phyloP scores from a whole-genome alignment of 2,113 vertebrate species.

The Poicephalus meyeri region DNA sequence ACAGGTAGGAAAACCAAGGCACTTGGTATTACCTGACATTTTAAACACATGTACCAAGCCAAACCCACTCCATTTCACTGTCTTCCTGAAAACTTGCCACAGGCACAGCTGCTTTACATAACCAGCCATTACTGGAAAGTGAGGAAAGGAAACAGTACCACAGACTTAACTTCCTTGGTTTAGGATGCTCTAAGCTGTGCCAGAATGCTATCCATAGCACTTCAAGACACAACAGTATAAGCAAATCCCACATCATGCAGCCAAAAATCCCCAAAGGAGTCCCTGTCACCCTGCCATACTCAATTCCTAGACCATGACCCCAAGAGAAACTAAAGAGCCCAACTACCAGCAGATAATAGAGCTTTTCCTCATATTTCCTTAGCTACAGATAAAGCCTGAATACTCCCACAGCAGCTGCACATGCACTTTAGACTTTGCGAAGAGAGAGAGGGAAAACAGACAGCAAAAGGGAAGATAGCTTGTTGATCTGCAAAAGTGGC shows the following conservation, averaged over 20 bases:
- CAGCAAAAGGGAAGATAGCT: neutral
- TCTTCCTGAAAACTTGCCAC: neutral
- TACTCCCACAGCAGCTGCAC: neutral
- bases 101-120: neutral
- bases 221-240: neutral
- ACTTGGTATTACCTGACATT: neutral
- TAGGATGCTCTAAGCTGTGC: neutral
- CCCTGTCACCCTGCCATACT: neutral
- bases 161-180: neutral
- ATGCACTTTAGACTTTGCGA: neutral
- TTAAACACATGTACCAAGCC: neutral
- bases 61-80: neutral
- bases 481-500: neutral
- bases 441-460: too few relatives aligned
- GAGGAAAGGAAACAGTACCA: neutral
- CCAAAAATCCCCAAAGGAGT: neutral
- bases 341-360: neutral
- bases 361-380: neutral
- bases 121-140: neutral
- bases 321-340: neutral
- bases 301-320: neutral
- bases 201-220: neutral
- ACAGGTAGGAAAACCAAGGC: neutral
- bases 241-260: neutral
- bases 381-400: neutral